Percentiles rank a stretch among this genome's conserved stretches.
Conservation (phyloP, 2,797 vertebrate genomes). For the Parambassis ranga region DNA sequence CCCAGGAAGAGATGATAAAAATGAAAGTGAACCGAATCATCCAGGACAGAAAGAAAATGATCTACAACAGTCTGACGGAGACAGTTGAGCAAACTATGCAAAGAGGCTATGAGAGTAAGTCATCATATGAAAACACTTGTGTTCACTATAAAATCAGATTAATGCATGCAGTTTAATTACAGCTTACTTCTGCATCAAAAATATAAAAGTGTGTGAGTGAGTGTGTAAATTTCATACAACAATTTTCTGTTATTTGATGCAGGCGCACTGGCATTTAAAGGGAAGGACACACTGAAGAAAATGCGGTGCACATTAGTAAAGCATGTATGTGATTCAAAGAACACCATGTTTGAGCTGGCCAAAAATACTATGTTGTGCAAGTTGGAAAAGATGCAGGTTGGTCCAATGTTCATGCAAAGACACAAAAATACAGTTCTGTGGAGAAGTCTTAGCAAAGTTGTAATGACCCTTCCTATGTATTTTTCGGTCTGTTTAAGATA, state of each 20-base stretch:
- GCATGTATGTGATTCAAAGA: background rate
- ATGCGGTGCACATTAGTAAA: no score
- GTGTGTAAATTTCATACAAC: background rate
- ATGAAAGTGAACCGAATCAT: slow-evolving; percentile 7
- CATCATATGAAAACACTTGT: background rate
- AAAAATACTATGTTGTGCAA: background rate
- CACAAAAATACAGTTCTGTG: background rate
- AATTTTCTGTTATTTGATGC: slow-evolving; percentile 2
- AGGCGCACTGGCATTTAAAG: background rate
- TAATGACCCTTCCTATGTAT: no score
- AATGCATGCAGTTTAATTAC: no score
- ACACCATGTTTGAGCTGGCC: slow-evolving; percentile 22
- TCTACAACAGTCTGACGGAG: slow-evolving; percentile 19
- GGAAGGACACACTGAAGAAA: accelerated
- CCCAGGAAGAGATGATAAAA: slow-evolving; percentile 33
- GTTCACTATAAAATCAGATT: no score
- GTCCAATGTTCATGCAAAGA: no score
- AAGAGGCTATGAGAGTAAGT: slow-evolving; percentile 19
- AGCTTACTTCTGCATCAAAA: background rate
- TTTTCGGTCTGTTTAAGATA: no score
- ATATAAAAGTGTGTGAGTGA: no score
- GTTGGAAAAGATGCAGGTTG: slow-evolving; percentile 8
- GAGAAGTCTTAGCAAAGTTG: no score
- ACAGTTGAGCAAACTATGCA: slow-evolving; percentile 18
- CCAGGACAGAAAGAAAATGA: slow-evolving; percentile 12